Evolutionary conservation across 2,113 vertebrate genomes (phyloP), one percentile per base, ranked within the genome.

Genomic region (Cyanocitta stelleri): DNA sequence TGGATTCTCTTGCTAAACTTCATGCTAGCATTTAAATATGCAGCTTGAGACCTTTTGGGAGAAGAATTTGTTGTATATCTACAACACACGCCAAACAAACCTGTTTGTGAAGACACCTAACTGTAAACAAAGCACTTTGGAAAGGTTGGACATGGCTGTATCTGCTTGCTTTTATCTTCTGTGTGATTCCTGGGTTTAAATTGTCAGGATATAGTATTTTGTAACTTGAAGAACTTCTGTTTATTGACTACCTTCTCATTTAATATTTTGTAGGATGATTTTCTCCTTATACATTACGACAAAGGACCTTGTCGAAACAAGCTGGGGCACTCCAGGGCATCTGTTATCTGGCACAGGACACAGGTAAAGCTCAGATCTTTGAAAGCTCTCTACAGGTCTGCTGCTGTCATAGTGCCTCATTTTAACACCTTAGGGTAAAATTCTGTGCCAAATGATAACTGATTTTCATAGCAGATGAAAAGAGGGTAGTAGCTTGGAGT

Each of bases 311-410:
- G 99, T 96, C 98, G 99, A 84, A 99, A 99, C 98, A 99, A 99
- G 97, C 97, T 99, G 95, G 99, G 99, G 89, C 99, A 99, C 96
- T 99, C 99, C 97, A 98, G 99, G 95, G 99, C 99, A 0, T 99
- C 99, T 8, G 99, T 99, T 89, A 99, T 99, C 98, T 99, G 99
- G 99, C 99, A 99, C 98, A 99, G 99, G 98, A 99, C 99, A 56
- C 99, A 99, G 98, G 99, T 99, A 95, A 90, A 87, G 90, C 44
- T 75, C 33, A 64, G 33, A 52, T 29, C 21, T 85, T 61, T 59
- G n/a, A 72, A 82, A 85, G 23, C 23, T 74, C 18, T 49, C 13
- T 48, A 23, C 41, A 62, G 8, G 7, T 77, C 27, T 62, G 3
- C 21, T 61, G 1, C 22, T 85, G 23, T 68, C 46, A 15, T 11